Base-by-base conservation (phyloP, 1,140 invertebrate genomes). In the Meloidogyne floridensis region DNA sequence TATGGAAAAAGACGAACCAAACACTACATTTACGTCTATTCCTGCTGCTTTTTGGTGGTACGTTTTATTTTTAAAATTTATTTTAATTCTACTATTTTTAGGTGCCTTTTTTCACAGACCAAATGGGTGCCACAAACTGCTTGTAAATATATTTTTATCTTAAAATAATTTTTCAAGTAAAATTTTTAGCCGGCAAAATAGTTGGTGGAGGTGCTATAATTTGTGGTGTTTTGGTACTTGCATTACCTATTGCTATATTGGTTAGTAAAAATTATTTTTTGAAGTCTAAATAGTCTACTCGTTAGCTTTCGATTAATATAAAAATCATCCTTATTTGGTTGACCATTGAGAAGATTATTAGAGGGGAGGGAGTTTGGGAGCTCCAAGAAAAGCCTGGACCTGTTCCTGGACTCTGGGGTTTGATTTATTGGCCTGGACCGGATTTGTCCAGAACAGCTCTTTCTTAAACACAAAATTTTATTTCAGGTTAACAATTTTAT, bases 1-100 rank as follows among this genome's bases (percentile, higher is more conserved):
- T 73, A 84, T 90, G 43, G 90, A 90, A 70, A 85, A 85, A 77
- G 90, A 91, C 77, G 88, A 87, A 72, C 84, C 87, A 10, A 86
- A 86, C 65, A 90, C 89, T 10, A 81, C 83, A 42, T 91, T 90
- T 82, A 87, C 83, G 72, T 90, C 88, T 47, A 91, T 90, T 72
- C 90, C 90, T 53, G 90, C 84, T 4, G 88, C 90, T 9, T 91
- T 90, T 80, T 90, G 90, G 89, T 90, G 85, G 84, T 87, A 70
- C 54, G 74, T 84, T 1, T 32, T 18, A n/a, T 56, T 65, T 13
- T 8, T 11, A 65, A 77, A 80, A 80, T 53, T n/a, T 82, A 54
- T 10, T 43, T 80, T 54, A 8, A 32, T n/a, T 82, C 20, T 51
- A 69, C 2, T 32, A 32, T 11, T 10, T 54, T 80, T 32, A 80